phyloP scores from a whole-genome alignment of 2,888 invertebrate species.

The Meiosimyza decipiens region DNA sequence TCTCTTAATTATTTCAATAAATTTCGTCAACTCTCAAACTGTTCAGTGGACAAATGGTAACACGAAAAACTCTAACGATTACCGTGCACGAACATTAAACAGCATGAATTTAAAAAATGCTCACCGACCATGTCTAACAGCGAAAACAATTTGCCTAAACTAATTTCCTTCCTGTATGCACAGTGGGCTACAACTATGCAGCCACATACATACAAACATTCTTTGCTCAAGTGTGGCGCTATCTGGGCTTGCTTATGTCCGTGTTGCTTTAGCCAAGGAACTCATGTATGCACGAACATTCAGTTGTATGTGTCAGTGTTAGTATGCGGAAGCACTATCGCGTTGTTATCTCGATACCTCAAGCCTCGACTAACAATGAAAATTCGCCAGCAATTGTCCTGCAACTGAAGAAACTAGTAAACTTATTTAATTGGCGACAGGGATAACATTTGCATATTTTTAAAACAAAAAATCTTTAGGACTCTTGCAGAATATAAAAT shows the following conservation, averaged over 20 bases:
- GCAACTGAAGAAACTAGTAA: too few species aligned
- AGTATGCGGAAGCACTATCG: conserved; percentile 4
- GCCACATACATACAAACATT: too few species aligned
- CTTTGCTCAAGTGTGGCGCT: too few species aligned
- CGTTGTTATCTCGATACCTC: conserved; percentile 23
- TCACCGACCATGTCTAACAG: conserved; percentile 51
- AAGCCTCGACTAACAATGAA: conserved; percentile 8
- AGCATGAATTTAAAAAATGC: conserved; percentile 21
- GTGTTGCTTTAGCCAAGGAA: neutral
- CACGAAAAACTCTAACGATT: neutral
- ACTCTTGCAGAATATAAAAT: too few species aligned
- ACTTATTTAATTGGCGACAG: too few species aligned
- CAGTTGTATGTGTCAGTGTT: too few species aligned
- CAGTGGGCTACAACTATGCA: conserved; percentile 24
- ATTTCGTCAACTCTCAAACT: too few species aligned
- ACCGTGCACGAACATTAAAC: conserved; percentile 12
- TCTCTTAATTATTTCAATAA: too few species aligned
- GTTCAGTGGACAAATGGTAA: too few species aligned
- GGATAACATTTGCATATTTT: too few species aligned
- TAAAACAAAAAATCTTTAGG: too few species aligned
- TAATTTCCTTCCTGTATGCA: conserved; percentile 58
- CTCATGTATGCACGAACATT: too few species aligned
- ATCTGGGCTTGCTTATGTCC: neutral
- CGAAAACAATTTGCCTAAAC: conserved; percentile 64
- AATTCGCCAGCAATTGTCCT: neutral